A percentile compares a stretch with the other conserved stretches of the same genome.
Conservation (phyloP, 2,797 vertebrate genomes). For the Cryptoblepharus egeriae region DNA sequence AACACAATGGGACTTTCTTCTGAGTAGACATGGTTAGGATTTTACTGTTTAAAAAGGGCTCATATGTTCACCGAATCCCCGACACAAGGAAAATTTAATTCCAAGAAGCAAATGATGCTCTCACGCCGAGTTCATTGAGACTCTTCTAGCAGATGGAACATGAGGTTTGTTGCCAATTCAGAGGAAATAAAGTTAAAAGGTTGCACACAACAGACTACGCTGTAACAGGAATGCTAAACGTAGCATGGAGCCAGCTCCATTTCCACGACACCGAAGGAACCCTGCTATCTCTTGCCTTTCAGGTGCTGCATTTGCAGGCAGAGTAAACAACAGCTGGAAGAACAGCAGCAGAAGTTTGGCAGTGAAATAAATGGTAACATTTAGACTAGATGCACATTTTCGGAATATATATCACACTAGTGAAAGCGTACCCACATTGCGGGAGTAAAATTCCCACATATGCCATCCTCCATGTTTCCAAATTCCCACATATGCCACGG, state of each 20-base stretch:
- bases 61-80: neutral
- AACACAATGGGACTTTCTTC: no score
- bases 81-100: neutral
- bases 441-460: no score
- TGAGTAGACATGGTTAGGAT: no score
- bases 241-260: neutral
- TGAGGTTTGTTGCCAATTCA: neutral
- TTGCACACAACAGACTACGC: neutral
- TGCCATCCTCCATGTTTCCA: no score
- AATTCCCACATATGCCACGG: no score
- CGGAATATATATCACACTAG: no score
- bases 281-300: slow-evolving; percentile 5
- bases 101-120: neutral
- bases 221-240: neutral
- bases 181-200: neutral
- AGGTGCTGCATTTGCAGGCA: slow-evolving; percentile 79
- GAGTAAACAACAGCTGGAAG: slow-evolving; percentile 73
- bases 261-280: neutral
- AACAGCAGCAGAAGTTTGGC: slow-evolving; percentile 64
- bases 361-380: slow-evolving; percentile 72
- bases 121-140: neutral
- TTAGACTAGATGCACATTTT: neutral
- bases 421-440: no score
- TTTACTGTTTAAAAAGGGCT: neutral
- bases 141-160: neutral